These are phyloP conservation scores for Amblyjoppa fuscipennis DNA, from an alignment of 2,888 invertebrate species.

Conservation along the genomic window DNA sequence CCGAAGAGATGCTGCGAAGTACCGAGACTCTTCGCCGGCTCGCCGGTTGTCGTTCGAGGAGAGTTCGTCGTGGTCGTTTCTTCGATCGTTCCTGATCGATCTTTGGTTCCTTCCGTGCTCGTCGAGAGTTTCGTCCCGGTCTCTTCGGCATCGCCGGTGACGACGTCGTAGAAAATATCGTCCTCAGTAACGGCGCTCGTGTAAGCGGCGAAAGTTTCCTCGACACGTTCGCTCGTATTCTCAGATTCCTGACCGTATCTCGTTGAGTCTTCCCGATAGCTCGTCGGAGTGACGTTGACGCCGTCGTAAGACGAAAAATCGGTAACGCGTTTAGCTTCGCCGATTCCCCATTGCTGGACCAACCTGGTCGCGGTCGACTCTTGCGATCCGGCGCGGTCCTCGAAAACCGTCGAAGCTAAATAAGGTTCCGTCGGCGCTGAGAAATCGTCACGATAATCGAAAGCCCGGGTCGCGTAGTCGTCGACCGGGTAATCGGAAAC, in stretches of 20 bases:
- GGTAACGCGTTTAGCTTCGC: background rate
- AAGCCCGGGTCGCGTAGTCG: background rate
- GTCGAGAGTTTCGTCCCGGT: background rate
- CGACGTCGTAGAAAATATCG: slow-evolving; percentile 15
- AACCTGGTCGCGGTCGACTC: background rate
- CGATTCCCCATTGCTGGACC: slow-evolving; percentile 16
- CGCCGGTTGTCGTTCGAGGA: slow-evolving; percentile 14
- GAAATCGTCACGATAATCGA: slow-evolving; percentile 34
- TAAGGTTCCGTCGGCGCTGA: slow-evolving; percentile 42
- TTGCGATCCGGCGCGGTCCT: background rate
- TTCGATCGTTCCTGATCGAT: background rate
- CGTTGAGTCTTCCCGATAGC: background rate
- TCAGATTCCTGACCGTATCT: background rate
- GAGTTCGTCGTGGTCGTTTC: background rate
- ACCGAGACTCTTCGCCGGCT: background rate
- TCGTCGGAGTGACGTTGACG: slow-evolving; percentile 7
- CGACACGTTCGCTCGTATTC: background rate
- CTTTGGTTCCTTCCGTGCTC: background rate
- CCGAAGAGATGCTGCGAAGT: slow-evolving; percentile 29
- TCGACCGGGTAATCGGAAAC: slow-evolving; percentile 7
- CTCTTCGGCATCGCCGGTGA: slow-evolving; percentile 16
- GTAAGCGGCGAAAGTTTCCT: background rate
- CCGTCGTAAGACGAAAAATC: slow-evolving; percentile 7
- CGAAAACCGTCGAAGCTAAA: background rate
- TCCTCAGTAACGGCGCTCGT: background rate